Percentiles rank a stretch among this genome's conserved stretches.
Conservation (phyloP, 2,113 vertebrate species). For the Heptranchias perlo region DNA sequence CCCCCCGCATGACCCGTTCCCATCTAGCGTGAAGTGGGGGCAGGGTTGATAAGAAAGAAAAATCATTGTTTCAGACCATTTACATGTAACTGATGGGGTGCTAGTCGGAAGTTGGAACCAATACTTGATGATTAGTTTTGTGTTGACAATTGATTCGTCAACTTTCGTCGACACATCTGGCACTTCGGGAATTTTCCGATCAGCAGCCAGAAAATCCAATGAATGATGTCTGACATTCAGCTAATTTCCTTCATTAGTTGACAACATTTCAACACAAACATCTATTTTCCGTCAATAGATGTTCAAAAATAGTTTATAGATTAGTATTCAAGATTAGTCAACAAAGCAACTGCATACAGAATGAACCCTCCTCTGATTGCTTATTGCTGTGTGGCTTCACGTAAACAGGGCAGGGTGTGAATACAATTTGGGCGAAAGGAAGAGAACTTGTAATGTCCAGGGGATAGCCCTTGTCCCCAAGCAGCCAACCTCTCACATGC, state of each 20-base stretch:
- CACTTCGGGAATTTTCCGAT: slow-evolving; percentile 19
- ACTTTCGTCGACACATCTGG: not conserved
- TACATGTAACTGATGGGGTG: too few relatives aligned
- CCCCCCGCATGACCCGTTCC: not conserved
- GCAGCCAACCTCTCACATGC: not conserved
- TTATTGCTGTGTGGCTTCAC: not conserved
- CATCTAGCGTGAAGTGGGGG: not conserved
- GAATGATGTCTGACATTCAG: slow-evolving; percentile 6
- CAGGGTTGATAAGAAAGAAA: not conserved
- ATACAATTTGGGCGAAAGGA: not conserved
- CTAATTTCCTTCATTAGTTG: not conserved
- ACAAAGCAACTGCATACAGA: not conserved
- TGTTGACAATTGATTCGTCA: slow-evolving; percentile 23
- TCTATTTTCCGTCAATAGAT: slow-evolving; percentile 14
- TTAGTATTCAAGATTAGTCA: not conserved
- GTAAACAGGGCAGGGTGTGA: not conserved
- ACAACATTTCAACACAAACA: not conserved
- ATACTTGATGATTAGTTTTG: not conserved
- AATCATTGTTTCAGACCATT: not conserved
- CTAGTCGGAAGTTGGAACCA: too few relatives aligned
- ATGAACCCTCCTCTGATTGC: not conserved
- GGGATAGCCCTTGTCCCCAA: not conserved
- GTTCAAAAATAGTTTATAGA: not conserved
- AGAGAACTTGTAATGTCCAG: not conserved
- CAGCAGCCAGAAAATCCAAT: not conserved